Conservation (phyloP, 2,888 invertebrate genomes). For the Mythimna ferrago region DNA sequence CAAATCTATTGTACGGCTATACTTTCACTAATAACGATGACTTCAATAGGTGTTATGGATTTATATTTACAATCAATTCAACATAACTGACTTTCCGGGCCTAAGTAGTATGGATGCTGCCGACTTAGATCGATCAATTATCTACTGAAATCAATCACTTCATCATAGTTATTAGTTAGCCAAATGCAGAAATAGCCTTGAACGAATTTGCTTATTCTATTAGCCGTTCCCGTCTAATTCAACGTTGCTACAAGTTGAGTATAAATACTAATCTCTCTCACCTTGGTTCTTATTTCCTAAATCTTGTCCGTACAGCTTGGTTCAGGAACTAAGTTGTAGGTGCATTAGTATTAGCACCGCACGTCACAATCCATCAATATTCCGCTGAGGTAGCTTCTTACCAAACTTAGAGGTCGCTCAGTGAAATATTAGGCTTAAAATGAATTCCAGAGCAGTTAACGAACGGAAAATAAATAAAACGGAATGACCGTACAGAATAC, state of each 20-base stretch:
- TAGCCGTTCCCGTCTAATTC: slow-evolving; percentile 16
- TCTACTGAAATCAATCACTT: slow-evolving; percentile 4
- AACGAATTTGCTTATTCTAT: slow-evolving; percentile 37
- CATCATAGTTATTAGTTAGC: neutral
- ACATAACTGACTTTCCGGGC: slow-evolving; percentile 11
- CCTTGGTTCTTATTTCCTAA: slow-evolving; percentile 48
- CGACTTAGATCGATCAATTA: slow-evolving; percentile 4
- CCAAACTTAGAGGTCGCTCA: slow-evolving; percentile 45
- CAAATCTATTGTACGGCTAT: slow-evolving; percentile 28
- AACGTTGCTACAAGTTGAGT: slow-evolving; percentile 1
- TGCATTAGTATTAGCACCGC: slow-evolving; percentile 52
- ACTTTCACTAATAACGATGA: slow-evolving; percentile 22
- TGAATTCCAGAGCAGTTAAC: slow-evolving; percentile 47
- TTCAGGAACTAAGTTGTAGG: slow-evolving; percentile 41
- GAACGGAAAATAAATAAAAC: slow-evolving; percentile 41
- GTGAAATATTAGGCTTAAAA: slow-evolving; percentile 45
- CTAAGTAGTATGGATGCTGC: slow-evolving; percentile 3
- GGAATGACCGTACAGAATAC: slow-evolving; percentile 27
- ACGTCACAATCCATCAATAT: slow-evolving; percentile 49
- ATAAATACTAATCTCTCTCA: slow-evolving; percentile 42
- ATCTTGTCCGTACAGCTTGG: slow-evolving; percentile 13
- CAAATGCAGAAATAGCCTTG: slow-evolving; percentile 32
- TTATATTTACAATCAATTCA: slow-evolving; percentile 35
- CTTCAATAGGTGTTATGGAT: slow-evolving; percentile 38
- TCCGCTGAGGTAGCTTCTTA: slow-evolving; percentile 35